Evolutionary conservation across 2,797 vertebrate genomes (phyloP).

Genomic region (Salarias fasciatus): DNA sequence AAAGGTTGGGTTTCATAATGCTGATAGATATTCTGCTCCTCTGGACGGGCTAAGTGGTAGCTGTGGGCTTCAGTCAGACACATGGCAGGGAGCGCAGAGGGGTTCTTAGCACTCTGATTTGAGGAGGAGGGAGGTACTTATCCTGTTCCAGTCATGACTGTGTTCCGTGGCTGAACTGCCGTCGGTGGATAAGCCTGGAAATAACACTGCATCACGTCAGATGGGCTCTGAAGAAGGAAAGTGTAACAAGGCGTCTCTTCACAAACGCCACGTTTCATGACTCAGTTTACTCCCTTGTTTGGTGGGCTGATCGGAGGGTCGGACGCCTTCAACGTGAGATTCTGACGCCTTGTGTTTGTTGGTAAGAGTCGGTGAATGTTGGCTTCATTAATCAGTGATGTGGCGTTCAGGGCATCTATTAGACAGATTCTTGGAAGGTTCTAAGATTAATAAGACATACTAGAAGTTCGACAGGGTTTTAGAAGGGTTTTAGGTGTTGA

Average conservation of each 20-base stretch:
- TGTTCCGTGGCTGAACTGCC: slow-evolving; percentile 12
- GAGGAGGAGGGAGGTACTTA: slow-evolving; percentile 6
- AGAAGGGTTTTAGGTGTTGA: no score
- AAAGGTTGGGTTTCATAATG: slow-evolving; percentile 62
- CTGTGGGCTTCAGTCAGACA: slow-evolving; percentile 37
- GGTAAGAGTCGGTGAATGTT: no score
- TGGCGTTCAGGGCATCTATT: no score
- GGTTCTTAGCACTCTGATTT: slow-evolving; percentile 37
- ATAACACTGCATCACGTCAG: slow-evolving; percentile 8
- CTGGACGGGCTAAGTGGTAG: slow-evolving; percentile 65
- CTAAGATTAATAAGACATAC: no score
- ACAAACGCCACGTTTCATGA: slow-evolving; percentile 3
- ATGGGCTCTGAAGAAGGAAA: not conserved
- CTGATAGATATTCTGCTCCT: slow-evolving; percentile 62
- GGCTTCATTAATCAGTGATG: no score
- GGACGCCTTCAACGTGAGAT: no score
- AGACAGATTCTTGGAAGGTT: no score
- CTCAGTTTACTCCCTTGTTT: no score
- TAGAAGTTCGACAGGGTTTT: no score
- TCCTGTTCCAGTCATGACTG: slow-evolving; percentile 17
- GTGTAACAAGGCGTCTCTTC: no score
- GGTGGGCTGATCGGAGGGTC: no score
- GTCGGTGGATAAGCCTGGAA: slow-evolving; percentile 17
- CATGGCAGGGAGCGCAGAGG: slow-evolving; percentile 21
- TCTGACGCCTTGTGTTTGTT: no score